Evolutionary conservation across 2,113 vertebrate species (phyloP).

Genomic region (Tricholaema leucomelas): DNA sequence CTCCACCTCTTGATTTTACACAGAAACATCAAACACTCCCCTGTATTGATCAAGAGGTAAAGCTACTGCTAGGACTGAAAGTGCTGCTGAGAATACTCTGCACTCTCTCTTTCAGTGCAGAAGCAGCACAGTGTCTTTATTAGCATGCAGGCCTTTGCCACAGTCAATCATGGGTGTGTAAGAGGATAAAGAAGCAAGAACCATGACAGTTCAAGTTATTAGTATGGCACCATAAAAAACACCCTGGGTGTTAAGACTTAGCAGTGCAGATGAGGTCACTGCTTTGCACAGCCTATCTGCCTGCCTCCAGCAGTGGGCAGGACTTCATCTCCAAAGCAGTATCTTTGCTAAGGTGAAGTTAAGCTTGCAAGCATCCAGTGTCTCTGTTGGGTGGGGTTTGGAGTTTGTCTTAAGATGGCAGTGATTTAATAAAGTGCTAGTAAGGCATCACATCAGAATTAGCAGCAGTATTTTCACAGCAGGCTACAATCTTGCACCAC

Average conservation of each 20-base stretch:
- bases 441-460: background rate
- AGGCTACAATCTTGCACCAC: background rate
- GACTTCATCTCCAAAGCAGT: background rate
- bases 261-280: slow-evolving; percentile 61
- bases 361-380: background rate
- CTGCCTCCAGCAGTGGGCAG: slow-evolving; percentile 24
- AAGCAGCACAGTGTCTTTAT: slow-evolving; percentile 5
- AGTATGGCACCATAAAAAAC: background rate
- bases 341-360: slow-evolving; percentile 27
- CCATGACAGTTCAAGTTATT: background rate
- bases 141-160: background rate
- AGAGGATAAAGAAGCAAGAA: background rate
- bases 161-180: background rate
- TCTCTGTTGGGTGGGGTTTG: too few relatives aligned
- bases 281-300: background rate
- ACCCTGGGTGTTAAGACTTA: background rate
- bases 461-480: background rate
- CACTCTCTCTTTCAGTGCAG: background rate
- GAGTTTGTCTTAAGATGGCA: too few relatives aligned
- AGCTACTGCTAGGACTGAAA: background rate
- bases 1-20: background rate
- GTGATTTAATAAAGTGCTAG: background rate
- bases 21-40: background rate
- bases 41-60: background rate
- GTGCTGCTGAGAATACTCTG: background rate